These are phyloP conservation scores for Falcaria lacertinaria DNA, from an alignment of 2,888 invertebrate species.

Conservation along the genomic window DNA sequence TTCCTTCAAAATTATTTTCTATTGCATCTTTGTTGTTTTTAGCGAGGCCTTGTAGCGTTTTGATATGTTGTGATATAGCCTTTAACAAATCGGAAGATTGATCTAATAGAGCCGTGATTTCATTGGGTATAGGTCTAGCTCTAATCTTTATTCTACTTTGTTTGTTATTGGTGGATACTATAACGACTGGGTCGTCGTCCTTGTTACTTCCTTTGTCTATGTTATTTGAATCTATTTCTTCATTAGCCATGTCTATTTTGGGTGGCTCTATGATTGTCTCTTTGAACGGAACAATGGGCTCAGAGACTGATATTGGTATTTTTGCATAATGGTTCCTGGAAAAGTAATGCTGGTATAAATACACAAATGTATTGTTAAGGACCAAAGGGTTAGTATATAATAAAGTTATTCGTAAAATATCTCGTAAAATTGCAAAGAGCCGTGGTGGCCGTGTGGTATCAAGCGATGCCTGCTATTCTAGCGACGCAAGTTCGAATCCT, in stretches of 20 bases:
- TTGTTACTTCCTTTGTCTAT: slow-evolving; percentile 66
- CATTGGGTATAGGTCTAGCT: slow-evolving; percentile 87
- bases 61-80: slow-evolving; percentile 76
- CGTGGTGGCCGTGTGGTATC: too few relatives aligned
- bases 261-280: slow-evolving; percentile 94
- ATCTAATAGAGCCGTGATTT: slow-evolving; percentile 85
- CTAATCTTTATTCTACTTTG: slow-evolving; percentile 85
- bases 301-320: slow-evolving; percentile 92
- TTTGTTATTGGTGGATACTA: slow-evolving; percentile 84
- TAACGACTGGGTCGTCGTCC: slow-evolving; percentile 74
- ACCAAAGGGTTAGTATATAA: too few relatives aligned
- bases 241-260: slow-evolving; percentile 91
- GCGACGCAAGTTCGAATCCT: too few relatives aligned
- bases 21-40: slow-evolving; percentile 49
- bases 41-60: slow-evolving; percentile 53
- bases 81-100: slow-evolving; percentile 85
- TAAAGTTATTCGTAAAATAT: too few relatives aligned
- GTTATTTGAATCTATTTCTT: slow-evolving; percentile 85
- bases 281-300: slow-evolving; percentile 97
- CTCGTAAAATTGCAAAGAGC: too few relatives aligned
- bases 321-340: slow-evolving; percentile 86
- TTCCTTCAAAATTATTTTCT: slow-evolving; percentile 46
- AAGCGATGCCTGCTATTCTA: too few relatives aligned
- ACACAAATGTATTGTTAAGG: too few relatives aligned
- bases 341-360: too few relatives aligned